Conservation (phyloP, 2,888 invertebrate genomes). For the Schizotus pectinicornis region DNA sequence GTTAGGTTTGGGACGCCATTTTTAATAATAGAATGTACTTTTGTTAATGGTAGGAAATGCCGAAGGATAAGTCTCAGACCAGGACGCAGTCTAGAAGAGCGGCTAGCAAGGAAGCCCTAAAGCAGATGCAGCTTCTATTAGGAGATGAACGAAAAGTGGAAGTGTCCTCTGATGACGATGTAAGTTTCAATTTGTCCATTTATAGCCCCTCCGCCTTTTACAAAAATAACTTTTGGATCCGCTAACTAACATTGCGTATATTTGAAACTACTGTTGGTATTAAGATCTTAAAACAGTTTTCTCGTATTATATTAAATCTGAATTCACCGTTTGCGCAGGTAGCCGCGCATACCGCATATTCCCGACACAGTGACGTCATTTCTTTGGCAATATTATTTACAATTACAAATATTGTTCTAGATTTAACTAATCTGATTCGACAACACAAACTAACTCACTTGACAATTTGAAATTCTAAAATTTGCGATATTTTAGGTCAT, state of each 20-base stretch:
- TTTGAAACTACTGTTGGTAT: too few relatives aligned
- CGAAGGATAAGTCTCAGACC: slow-evolving; percentile 39
- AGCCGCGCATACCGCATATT: neutral
- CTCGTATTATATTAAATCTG: too few relatives aligned
- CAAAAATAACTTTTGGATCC: too few relatives aligned
- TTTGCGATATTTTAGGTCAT: slow-evolving; percentile 37
- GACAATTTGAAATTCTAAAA: too few relatives aligned
- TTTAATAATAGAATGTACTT: slow-evolving; percentile 5
- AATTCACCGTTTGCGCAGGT: too few relatives aligned
- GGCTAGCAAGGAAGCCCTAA: slow-evolving; percentile 56
- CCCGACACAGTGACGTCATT: slow-evolving; percentile 1
- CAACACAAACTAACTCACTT: too few relatives aligned
- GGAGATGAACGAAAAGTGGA: slow-evolving; percentile 57
- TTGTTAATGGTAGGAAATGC: slow-evolving; percentile 39
- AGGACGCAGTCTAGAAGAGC: slow-evolving; percentile 48
- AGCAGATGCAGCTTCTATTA: slow-evolving; percentile 53
- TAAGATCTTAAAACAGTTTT: too few relatives aligned
- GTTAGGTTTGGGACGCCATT: slow-evolving; percentile 29
- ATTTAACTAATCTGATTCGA: neutral
- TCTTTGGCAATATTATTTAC: too few relatives aligned
- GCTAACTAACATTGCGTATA: too few relatives aligned
- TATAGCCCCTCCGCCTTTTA: neutral
- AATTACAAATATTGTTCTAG: neutral
- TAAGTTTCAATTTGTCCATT: too few relatives aligned
- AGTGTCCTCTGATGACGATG: slow-evolving; percentile 57